Evolutionary conservation across 2,888 invertebrate species (phyloP).

Genomic region (Urechis unicinctus): DNA sequence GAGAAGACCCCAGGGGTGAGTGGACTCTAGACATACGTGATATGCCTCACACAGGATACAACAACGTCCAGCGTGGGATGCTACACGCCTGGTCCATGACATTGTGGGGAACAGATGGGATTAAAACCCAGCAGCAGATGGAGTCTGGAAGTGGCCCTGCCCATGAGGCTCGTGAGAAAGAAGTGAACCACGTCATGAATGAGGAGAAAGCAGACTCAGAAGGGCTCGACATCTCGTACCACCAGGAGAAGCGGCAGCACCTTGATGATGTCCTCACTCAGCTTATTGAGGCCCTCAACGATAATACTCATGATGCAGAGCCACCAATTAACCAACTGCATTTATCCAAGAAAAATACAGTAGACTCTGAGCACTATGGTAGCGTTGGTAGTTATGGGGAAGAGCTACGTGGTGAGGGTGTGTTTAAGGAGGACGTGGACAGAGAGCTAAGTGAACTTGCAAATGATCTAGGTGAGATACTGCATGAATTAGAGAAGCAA

Average conservation of each 20-base stretch:
- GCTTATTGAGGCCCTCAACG: no score
- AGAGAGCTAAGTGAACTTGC: no score
- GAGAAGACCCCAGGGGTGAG: conserved; percentile 35
- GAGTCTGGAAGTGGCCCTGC: neutral
- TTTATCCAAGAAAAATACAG: no score
- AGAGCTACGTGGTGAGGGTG: no score
- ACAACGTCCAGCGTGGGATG: neutral
- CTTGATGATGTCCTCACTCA: no score
- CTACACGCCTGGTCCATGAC: neutral
- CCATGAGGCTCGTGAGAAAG: neutral
- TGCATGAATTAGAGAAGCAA: no score
- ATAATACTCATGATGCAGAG: no score
- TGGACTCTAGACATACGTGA: conserved; percentile 35
- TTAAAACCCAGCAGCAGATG: neutral
- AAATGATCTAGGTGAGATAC: no score
- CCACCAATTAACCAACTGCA: no score
- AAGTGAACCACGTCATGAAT: neutral
- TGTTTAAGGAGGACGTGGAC: no score
- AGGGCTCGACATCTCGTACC: neutral
- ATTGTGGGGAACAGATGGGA: neutral
- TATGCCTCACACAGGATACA: conserved; percentile 2
- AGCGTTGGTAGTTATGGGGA: no score
- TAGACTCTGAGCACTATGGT: no score
- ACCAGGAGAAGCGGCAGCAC: neutral
- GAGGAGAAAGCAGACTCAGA: neutral